Conservation (phyloP, 2,797 vertebrate species). For the Oryzias dopingdopingensis region DNA sequence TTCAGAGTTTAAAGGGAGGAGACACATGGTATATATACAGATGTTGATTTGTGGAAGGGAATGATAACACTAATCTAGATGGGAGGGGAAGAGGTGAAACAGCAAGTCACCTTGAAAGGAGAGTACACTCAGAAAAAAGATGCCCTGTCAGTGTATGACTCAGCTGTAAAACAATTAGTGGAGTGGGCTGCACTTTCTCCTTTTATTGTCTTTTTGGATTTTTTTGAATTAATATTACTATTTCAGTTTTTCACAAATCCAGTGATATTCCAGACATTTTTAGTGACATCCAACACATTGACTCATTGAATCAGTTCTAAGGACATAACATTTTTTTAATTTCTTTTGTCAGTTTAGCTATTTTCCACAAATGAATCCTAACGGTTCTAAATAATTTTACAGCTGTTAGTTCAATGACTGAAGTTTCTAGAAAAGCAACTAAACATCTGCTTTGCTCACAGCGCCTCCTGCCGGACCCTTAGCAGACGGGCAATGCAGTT, state of each 20-base stretch:
- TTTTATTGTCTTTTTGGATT: constrained; percentile 4
- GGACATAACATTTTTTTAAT: no score
- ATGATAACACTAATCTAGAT: constrained; percentile 12
- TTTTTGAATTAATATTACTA: not conserved
- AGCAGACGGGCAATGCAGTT: not conserved
- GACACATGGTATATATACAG: constrained; percentile 11
- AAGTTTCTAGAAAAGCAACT: constrained; percentile 47
- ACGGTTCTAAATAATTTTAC: not conserved
- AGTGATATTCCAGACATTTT: no score
- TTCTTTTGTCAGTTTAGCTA: no score
- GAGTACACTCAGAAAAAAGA: constrained; percentile 51
- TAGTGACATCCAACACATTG: no score
- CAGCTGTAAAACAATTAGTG: constrained; percentile 61
- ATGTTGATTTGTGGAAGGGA: constrained; percentile 19
- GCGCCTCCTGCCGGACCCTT: constrained; percentile 37
- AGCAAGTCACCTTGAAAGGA: constrained; percentile 68
- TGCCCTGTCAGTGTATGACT: constrained; percentile 67
- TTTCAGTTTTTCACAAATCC: no score
- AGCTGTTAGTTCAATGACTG: constrained; percentile 9
- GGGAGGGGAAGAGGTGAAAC: constrained; percentile 29
- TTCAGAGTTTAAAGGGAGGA: constrained; percentile 5
- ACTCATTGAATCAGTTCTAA: no score
- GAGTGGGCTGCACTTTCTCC: constrained; percentile 36
- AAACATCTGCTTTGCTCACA: not conserved
- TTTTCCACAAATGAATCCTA: no score